Base-by-base conservation (phyloP, 2,113 vertebrate species). In the Parotia lawesii region DNA sequence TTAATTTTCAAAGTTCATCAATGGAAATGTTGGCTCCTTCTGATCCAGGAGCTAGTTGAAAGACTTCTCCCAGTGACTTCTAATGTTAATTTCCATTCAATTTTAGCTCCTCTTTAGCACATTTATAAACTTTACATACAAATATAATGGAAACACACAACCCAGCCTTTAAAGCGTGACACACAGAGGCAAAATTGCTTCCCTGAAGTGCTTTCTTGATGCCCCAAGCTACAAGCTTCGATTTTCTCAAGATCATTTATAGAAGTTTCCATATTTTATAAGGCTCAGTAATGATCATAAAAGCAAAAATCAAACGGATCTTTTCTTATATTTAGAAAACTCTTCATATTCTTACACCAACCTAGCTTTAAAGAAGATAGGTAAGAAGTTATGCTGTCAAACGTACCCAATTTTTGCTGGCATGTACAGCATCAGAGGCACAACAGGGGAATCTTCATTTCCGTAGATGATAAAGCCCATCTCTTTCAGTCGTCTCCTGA, bases 361-460 rank as follows among this genome's bases (percentile, higher is more conserved):
- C 5, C 29, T 35, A 83, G 12, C 29, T 90, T 85, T 90, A 82
- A 76, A 90, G 56, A 51, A 29, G 18, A 92, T 6, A 2, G 19
- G 18, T 51, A 37, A 72, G 15, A 76, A 84, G 24, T 22, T 37
- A 50, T 5, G 29, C 25, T 29, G 38, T 48, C 74, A 77, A 88
- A 95, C 96, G 0, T 94, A 99, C 99, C 99, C 99, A 56, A 99
- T 99, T 97, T 99, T 99, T 94, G 99, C 99, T 25, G 99, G 99
- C 99, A 99, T 99, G 93, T 99, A 99, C 40, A 99, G 98, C 99
- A 99, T 99, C 95, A 99, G 94, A 91, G 99, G 99, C 61, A 99
- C 98, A 51, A 99, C 98, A 4, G 99, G 99, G 4, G 99, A 99
- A 92, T 99, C 98, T 58, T 98, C 98, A 89, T 99, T 99, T 85